Percentiles rank a stretch among this genome's conserved stretches.
phyloP scores from a whole-genome alignment of 2,113 vertebrate species.

The Neolamprologus tretocephalus region DNA sequence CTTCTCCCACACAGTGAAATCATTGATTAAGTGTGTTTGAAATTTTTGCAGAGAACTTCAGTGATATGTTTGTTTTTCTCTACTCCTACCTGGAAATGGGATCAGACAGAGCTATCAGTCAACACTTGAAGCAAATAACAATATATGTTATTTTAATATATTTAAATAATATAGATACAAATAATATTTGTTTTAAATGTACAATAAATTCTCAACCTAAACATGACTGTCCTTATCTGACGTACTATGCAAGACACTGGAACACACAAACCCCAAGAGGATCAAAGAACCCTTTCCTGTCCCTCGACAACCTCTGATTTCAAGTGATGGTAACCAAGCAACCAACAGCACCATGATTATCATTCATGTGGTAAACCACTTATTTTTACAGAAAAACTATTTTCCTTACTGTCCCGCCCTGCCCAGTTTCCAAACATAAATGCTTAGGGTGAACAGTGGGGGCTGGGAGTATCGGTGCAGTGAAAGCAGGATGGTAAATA shows the following conservation, averaged over 20 bases:
- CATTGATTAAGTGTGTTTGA: not conserved
- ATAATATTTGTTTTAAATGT: not conserved
- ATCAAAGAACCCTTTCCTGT: not conserved
- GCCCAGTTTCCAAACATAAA: conserved; percentile 4
- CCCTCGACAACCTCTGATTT: not conserved
- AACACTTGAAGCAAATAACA: not conserved
- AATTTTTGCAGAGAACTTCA: not conserved
- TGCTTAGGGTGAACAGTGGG: not conserved
- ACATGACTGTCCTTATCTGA: not conserved
- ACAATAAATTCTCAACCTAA: not conserved
- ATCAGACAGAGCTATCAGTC: not conserved
- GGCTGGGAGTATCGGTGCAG: not conserved
- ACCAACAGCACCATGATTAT: conserved; percentile 3
- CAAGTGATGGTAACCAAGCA: conserved; percentile 33
- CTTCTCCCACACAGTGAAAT: not conserved
- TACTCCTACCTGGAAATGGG: not conserved
- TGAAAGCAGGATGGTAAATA: not conserved
- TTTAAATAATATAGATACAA: not conserved
- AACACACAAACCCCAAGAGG: not conserved
- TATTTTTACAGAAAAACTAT: conserved; percentile 37
- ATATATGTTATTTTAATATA: not conserved
- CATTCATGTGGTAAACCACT: conserved; percentile 36
- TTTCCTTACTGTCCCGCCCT: not conserved
- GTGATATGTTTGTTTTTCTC: not conserved
- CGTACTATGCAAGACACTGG: not conserved